Base-by-base conservation (phyloP, 2,888 invertebrate genomes). In the Ormia ochracea region DNA sequence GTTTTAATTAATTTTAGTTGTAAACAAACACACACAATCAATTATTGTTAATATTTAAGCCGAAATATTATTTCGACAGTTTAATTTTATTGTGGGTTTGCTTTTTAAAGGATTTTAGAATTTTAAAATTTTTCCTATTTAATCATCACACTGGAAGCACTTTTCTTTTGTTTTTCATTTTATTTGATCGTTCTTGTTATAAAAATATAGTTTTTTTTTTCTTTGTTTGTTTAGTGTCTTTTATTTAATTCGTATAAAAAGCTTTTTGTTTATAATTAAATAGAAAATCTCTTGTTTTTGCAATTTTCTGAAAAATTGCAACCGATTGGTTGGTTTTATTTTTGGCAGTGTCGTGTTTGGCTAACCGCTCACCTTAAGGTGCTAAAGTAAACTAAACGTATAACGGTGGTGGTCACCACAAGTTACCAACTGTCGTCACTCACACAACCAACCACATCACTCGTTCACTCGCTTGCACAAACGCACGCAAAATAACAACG, bases 21-120 rank as follows among this genome's bases (percentile, higher is more conserved):
- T 17, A 41, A 76, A 73, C 76, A 80, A 76, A 80, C 80, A 28
- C 68, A 41, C 76, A 76, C 80, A 80, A 80, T 76, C 80, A 80
- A 80, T 80, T 80, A 80, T 63, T 72, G 80, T 80, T 80, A 80
- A 80, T 80, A 54, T 48, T 38, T 33, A 36, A 7, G 17, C 28
- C 6, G 17, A 48, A 52, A 31, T 54, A 5, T 33, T 38, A 17
- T 43, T 38, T 43, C 33, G 19, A 19, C 6, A n/a, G 31, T 4
- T 10, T 80, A 80, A 80, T 80, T 80, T 80, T 80, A 80, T 76
- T 80, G 80, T 69, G 76, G 68, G 80, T 80, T 80, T 76, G 80
- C 58, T 74, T 19, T 21, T 48, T 36, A 43, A 72, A n/a, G n/a
- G 52, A 70, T 65, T 66, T 21, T 76, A n/a, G 7, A 33, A 14